Evolutionary conservation across 2,797 vertebrate species (phyloP), one percentile per base, ranked within the genome.

Genomic region (Aldrovandia affinis): DNA sequence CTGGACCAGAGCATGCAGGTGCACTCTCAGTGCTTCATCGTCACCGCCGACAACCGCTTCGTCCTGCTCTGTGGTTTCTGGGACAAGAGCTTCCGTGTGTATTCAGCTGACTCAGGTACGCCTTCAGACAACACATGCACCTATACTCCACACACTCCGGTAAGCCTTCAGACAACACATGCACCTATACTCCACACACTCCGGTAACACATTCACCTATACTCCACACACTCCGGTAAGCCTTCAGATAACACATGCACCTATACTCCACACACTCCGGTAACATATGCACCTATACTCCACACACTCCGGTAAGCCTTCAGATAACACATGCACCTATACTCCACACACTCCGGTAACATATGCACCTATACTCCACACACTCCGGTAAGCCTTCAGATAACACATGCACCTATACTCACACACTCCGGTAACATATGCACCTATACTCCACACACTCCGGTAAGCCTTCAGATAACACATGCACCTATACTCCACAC

Each of bases 31-130:
- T 98, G 96, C 92, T 99, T 99, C 83, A 91, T 98, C 90, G 96
- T 99, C 92, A 98, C 97, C 0, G 96, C 98, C 0, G 97, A 99
- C 92, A 99, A 99, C 93, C 97, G 98, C 92, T 97, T 96, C 88
- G 96, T 98, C 92, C 94, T 99, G n/a, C 94, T 99, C 86, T 99
- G 98, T 75, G 98, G 98, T 87, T 99, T 99, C 94, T 99, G 98
- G 98, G 98, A 99, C 93, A 99, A 99, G 95, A 99, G 98, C 91
- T 99, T 99, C 93, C 95, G 98, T 4, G 95, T 99, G 86, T 99
- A 99, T 91, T 98, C 97, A 86, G 98, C 98, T 0, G 98, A 99
- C 92, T 95, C 97, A 92, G 98, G 98, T 99, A 42, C 70, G 8
- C 3, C 33, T 33, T 36, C 33, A 36, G 36, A 3, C 47, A 9